Evolutionary conservation across 2,797 vertebrate species (phyloP).

Genomic region (Mionectes olivaceus): DNA sequence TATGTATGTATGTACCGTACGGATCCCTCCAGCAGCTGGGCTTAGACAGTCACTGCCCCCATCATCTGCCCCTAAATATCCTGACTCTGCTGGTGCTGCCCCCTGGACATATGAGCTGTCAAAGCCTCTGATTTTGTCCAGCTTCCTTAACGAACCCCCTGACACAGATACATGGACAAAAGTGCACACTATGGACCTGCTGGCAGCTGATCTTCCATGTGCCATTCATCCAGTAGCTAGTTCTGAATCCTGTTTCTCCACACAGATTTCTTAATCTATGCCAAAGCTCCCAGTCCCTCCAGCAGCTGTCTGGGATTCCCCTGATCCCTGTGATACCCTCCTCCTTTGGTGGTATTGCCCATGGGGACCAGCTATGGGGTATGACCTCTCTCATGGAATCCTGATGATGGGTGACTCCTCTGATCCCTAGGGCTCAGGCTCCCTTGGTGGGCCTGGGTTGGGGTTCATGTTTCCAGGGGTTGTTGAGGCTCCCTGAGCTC

Average conservation of each 20-base stretch:
- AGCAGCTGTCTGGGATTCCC: neutral
- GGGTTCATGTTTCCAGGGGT: neutral
- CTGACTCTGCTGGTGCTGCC: neutral
- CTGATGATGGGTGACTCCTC: neutral
- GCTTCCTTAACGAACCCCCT: neutral
- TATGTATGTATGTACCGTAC: neutral
- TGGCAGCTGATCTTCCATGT: neutral
- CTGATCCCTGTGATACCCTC: neutral
- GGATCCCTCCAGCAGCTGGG: neutral
- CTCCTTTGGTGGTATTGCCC: neutral
- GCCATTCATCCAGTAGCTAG: neutral
- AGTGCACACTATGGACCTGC: neutral
- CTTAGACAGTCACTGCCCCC: neutral
- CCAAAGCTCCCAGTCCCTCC: neutral
- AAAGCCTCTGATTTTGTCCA: neutral
- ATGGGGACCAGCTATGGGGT: neutral
- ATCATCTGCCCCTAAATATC: neutral
- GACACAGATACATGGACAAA: neutral
- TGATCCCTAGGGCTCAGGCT: neutral
- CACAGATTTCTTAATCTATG: neutral
- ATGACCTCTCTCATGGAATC: neutral
- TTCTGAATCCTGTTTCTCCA: neutral
- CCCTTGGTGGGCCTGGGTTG: rapidly evolving
- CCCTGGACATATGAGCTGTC: neutral
- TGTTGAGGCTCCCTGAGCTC: neutral